Evolutionary conservation across 1,140 invertebrate genomes (phyloP).

Genomic region (Heliconius hermathena): DNA sequence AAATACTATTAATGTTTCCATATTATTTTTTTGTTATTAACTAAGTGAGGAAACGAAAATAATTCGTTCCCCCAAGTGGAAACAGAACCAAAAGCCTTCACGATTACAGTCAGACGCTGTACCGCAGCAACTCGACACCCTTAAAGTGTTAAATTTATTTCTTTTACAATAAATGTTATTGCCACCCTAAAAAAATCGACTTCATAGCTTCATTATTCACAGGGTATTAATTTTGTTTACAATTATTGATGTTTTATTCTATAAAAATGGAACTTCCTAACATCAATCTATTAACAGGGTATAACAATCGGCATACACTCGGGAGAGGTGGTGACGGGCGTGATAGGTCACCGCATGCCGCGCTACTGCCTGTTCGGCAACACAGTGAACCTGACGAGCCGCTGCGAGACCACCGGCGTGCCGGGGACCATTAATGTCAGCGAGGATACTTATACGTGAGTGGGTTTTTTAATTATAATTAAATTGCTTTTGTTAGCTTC

Average conservation of each 20-base stretch:
- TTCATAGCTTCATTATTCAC: no score
- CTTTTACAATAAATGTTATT: no score
- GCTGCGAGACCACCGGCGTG: slow-evolving; percentile 96
- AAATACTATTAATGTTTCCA: no score
- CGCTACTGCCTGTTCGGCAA: slow-evolving; percentile 99
- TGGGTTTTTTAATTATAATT: background rate
- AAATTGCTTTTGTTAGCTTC: no score
- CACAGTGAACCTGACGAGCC: slow-evolving; percentile 96
- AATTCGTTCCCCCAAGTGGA: no score
- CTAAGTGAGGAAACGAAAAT: no score
- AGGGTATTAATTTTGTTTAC: background rate
- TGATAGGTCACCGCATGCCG: slow-evolving; percentile 98
- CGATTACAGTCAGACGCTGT: no score
- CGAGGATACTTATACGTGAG: slow-evolving; percentile 94
- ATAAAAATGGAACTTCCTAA: background rate
- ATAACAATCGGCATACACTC: slow-evolving; percentile 98
- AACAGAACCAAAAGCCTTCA: no score
- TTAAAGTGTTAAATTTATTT: no score
- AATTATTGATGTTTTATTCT: background rate
- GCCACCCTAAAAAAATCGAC: no score
- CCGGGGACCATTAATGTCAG: slow-evolving; percentile 97
- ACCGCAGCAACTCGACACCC: no score
- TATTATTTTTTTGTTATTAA: no score
- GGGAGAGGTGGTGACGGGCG: slow-evolving; percentile 97
- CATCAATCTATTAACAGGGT: slow-evolving; percentile 83